These are phyloP conservation scores for Antechinus stuartii DNA, from an alignment of 2,113 vertebrate species.

Conservation along the genomic window DNA sequence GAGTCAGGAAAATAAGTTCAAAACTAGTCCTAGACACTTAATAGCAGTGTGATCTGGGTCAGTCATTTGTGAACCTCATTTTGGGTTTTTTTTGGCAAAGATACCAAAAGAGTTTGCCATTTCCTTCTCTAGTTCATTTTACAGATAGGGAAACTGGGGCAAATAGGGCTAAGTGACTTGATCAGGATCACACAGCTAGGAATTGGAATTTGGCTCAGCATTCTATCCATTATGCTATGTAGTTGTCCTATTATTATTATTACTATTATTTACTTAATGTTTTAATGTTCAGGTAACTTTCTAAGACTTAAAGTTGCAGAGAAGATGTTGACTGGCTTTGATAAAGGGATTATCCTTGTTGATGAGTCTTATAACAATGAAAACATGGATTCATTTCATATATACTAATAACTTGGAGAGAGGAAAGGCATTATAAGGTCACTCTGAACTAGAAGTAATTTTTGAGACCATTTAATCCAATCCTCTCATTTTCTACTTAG, in stretches of 20 bases:
- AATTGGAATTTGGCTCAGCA: not conserved
- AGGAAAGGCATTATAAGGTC: not conserved
- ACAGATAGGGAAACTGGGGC: not conserved
- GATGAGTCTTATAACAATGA: not conserved
- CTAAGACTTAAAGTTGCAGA: not conserved
- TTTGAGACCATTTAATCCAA: not conserved
- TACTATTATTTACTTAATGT: not conserved
- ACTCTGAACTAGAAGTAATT: not conserved
- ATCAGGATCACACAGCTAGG: not conserved
- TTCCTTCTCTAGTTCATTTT: not conserved
- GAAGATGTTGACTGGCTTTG: not conserved
- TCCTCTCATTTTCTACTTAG: not conserved
- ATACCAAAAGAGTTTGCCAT: too few relatives aligned
- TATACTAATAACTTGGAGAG: not conserved
- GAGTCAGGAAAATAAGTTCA: not conserved
- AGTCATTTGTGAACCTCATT: not conserved
- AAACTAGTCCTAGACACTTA: too few relatives aligned
- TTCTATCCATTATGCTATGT: not conserved
- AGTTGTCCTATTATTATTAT: too few relatives aligned
- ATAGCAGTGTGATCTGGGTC: too few relatives aligned
- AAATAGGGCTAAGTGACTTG: not conserved
- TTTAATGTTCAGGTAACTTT: not conserved
- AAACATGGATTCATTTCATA: not conserved
- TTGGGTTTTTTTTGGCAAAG: too few relatives aligned
- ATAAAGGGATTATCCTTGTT: not conserved